A percentile compares a stretch with the other conserved stretches of the same genome.
Evolutionary conservation across 2,888 invertebrate species (phyloP).

Genomic region (Alcis repandata): DNA sequence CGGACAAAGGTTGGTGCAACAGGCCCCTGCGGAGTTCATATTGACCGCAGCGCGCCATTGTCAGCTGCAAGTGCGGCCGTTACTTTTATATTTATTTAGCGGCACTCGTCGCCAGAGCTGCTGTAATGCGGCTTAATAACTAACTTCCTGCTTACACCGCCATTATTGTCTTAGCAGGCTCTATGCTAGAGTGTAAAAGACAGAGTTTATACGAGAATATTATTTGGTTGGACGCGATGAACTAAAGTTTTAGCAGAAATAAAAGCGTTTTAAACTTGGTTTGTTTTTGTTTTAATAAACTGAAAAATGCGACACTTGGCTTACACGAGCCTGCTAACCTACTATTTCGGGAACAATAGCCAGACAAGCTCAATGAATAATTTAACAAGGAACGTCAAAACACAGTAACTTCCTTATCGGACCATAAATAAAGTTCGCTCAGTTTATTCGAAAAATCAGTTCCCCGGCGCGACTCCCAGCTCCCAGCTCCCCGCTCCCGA

Average conservation of each 20-base stretch:
- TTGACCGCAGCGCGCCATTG: conserved; percentile 7
- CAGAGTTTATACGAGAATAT: too few species aligned
- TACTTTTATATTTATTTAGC: conserved; percentile 10
- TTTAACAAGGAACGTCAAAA: background rate
- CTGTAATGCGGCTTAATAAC: conserved; percentile 6
- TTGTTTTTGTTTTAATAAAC: too few species aligned
- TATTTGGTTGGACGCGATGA: too few species aligned
- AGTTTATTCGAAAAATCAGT: conserved; percentile 14
- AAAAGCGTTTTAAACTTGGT: too few species aligned
- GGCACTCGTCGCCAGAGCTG: conserved; percentile 1
- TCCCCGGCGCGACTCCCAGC: background rate
- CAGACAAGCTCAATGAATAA: background rate
- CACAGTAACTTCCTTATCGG: conserved; percentile 2
- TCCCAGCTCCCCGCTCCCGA: background rate
- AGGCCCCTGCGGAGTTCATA: background rate
- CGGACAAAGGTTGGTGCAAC: background rate
- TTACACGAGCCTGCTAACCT: too few species aligned
- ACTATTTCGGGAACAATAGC: too few species aligned
- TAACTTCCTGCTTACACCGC: background rate
- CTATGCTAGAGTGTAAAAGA: too few species aligned
- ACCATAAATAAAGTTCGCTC: conserved; percentile 2
- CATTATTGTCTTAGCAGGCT: background rate
- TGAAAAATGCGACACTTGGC: too few species aligned
- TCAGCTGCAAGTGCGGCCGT: conserved; percentile 16
- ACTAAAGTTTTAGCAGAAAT: too few species aligned